These are phyloP conservation scores for Australoheros facetus DNA, from an alignment of 2,797 vertebrate species.

Conservation along the genomic window DNA sequence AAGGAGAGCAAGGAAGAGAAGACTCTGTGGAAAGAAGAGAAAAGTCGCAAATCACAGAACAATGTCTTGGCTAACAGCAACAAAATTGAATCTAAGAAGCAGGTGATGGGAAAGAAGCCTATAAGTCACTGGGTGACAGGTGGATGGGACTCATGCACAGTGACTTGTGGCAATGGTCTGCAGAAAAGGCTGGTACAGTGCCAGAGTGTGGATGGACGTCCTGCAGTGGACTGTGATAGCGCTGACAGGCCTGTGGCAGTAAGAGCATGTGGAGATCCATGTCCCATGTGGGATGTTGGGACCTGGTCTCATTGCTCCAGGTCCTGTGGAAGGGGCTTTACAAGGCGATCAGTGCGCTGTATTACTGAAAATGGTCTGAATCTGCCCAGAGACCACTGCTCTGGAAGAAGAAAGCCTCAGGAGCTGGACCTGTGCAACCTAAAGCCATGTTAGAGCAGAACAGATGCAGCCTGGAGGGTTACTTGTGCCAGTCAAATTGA, in stretches of 20 bases:
- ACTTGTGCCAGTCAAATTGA: neutral
- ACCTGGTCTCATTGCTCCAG: constrained; percentile 94
- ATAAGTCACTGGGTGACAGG: constrained; percentile 85
- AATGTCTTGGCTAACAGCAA: constrained; percentile 81
- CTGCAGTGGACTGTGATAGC: constrained; percentile 79
- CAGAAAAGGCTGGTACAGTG: constrained; percentile 90
- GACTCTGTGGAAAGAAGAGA: constrained; percentile 80
- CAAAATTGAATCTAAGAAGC: constrained; percentile 59
- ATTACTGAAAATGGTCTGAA: constrained; percentile 68
- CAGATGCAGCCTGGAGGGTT: neutral
- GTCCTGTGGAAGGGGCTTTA: constrained; percentile 92
- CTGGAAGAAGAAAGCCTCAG: constrained; percentile 91
- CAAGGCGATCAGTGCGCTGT: constrained; percentile 87
- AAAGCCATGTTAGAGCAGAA: constrained; percentile 82
- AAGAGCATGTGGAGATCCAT: constrained; percentile 89
- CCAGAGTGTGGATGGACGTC: constrained; percentile 79
- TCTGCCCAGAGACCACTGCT: constrained; percentile 89
- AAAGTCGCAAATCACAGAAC: constrained; percentile 79
- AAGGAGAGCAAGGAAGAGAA: constrained; percentile 88
- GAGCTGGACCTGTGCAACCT: constrained; percentile 94
- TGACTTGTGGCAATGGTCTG: constrained; percentile 87
- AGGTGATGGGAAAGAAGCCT: constrained; percentile 64
- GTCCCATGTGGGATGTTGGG: constrained; percentile 88
- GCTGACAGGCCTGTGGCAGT: constrained; percentile 80
- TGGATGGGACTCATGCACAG: constrained; percentile 89